A percentile compares a stretch with the other conserved stretches of the same genome.
Conservation (phyloP, 64 coral and sea anemone species). For the Porites lutea region DNA sequence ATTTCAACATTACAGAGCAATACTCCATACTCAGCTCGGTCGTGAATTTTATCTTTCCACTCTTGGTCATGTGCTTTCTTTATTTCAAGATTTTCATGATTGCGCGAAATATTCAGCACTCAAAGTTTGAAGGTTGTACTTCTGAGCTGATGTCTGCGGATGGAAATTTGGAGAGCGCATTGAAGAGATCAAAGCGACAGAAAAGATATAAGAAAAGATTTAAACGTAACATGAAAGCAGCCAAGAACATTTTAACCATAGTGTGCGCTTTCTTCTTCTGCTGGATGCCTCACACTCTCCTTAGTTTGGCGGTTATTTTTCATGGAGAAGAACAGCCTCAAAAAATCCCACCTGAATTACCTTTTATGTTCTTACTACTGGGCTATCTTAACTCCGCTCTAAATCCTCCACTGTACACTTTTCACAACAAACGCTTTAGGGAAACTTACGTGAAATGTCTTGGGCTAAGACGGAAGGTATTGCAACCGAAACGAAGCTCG, state of each 20-base stretch:
- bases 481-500: not conserved
- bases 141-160: not conserved
- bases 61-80: slow-evolving; percentile 60
- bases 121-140: not conserved
- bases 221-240: slow-evolving; percentile 54
- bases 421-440: slow-evolving; percentile 59
- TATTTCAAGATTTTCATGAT: slow-evolving; percentile 68
- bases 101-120: slow-evolving; percentile 9
- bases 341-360: not conserved
- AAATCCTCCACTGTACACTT: slow-evolving; percentile 61
- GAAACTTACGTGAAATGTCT: slow-evolving; percentile 47
- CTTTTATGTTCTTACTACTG: slow-evolving; percentile 13
- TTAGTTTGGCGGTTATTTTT: slow-evolving; percentile 40
- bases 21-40: slow-evolving; percentile 59
- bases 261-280: slow-evolving; percentile 55
- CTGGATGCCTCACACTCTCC: slow-evolving; percentile 62
- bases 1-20: slow-evolving; percentile 63
- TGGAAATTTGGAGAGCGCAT: not conserved
- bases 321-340: not conserved
- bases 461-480: not conserved
- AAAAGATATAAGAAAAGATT: slow-evolving; percentile 26
- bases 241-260: slow-evolving; percentile 62
- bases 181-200: not conserved
- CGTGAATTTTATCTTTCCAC: slow-evolving; percentile 63
- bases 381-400: slow-evolving; percentile 72